phyloP scores from a whole-genome alignment of 1,140 invertebrate species.

The Drosophila pandora region DNA sequence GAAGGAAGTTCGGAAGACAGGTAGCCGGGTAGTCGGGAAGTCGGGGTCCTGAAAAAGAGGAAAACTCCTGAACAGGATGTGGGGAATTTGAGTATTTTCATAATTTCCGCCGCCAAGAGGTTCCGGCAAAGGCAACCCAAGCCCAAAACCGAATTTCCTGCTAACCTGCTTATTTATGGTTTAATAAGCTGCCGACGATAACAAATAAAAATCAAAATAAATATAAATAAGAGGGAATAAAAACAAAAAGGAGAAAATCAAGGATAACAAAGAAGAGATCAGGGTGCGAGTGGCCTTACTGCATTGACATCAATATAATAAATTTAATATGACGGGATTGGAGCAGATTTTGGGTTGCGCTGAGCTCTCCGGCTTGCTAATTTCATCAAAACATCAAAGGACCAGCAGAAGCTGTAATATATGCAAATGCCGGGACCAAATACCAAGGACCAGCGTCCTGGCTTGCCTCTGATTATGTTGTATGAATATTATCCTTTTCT shows the following conservation, averaged over 20 bases:
- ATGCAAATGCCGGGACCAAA: slow-evolving; percentile 67
- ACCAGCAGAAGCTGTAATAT: slow-evolving; percentile 56
- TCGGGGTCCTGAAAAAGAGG: slow-evolving; percentile 15
- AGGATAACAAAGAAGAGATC: slow-evolving; percentile 9
- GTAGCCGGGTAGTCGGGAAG: background rate
- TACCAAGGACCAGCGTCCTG: slow-evolving; percentile 11
- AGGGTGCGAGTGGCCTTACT: slow-evolving; percentile 21
- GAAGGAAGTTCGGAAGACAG: slow-evolving; percentile 3
- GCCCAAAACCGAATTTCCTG: slow-evolving; percentile 32
- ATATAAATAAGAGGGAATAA: slow-evolving; percentile 38
- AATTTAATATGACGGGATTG: slow-evolving; percentile 61
- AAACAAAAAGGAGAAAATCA: slow-evolving; percentile 21
- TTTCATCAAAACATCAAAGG: slow-evolving; percentile 71
- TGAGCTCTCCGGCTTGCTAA: slow-evolving; percentile 37
- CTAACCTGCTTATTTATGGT: slow-evolving; percentile 65
- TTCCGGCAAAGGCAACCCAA: slow-evolving; percentile 1
- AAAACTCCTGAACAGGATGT: slow-evolving; percentile 57
- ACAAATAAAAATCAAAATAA: slow-evolving; percentile 62
- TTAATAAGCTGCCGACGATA: slow-evolving; percentile 60
- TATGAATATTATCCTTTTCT: slow-evolving; percentile 74
- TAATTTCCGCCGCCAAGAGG: slow-evolving; percentile 62
- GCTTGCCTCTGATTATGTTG: slow-evolving; percentile 74
- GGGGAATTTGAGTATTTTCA: slow-evolving; percentile 78
- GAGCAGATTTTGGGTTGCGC: slow-evolving; percentile 29
- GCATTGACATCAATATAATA: slow-evolving; percentile 63